Evolutionary conservation across 2,888 invertebrate genomes (phyloP), one percentile per base, ranked within the genome.

Genomic region (Synanthedon andrenaeformis): DNA sequence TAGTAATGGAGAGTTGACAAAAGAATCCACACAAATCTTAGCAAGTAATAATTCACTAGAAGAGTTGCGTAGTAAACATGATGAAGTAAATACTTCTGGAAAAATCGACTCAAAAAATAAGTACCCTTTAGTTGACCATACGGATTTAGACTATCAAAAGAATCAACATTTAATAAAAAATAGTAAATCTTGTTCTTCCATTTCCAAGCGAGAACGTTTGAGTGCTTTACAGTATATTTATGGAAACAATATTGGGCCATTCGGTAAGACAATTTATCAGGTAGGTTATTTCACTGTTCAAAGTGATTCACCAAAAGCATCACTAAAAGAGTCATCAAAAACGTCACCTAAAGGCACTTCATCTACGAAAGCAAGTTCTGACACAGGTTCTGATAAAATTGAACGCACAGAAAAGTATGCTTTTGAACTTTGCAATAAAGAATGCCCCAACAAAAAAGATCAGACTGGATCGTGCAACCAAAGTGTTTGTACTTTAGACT

Each of bases 201-300:
- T 79, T 19, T 54, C 61, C 42, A 61, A 56, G 17, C 8, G 17
- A 51, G 59, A 66, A 12, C 61, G 64, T 52, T 57, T 65, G 13
- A 76, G 76, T 57, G 62, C 75, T 17, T 67, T 76, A 51, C 67
- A 73, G 5, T 81, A 83, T 49, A 75, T 83, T 56, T 82, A 79
- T 63, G 74, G 72, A 8, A 68, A 71, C 48, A 59, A 56, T 11
- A 59, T 56, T 19, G 67, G 63, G 11, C 60, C 64, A 11, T 70
- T 67, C 54, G 66, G 69, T 3, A 76, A 76, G 54, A 63, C 68
- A 59, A 68, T 78, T 12, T 82, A 80, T 58, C 79, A 66, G 58
- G 81, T 85, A 1, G 72, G 72, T 42, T 86, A 83, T 64, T 79
- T 76, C 61, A 81, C 78, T 28, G 76, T 84, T 41, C 67, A 76